Conservation (phyloP, 2,797 vertebrate genomes). For the Cheirogaleus major region DNA sequence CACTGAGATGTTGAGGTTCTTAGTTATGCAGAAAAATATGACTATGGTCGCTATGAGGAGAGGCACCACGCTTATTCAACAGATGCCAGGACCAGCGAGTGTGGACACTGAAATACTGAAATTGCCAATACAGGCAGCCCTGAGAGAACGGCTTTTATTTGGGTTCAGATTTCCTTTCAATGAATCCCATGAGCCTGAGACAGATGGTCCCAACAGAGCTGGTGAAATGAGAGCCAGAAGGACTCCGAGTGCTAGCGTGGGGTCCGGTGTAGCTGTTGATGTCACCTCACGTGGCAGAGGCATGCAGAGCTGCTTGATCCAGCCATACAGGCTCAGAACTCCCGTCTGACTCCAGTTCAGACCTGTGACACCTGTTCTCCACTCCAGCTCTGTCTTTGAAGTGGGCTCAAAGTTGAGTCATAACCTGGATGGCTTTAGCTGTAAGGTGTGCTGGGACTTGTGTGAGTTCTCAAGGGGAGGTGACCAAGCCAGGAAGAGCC, state of each 20-base stretch:
- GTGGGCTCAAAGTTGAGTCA: not conserved
- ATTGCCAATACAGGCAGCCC: not conserved
- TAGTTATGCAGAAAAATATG: not conserved
- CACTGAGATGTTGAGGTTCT: not conserved
- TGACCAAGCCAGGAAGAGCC: not conserved
- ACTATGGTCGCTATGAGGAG: not conserved
- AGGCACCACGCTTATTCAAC: not conserved
- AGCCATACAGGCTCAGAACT: not conserved
- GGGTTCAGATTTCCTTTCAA: not conserved
- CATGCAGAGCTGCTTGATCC: not conserved
- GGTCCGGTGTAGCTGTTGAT: not conserved
- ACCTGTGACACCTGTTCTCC: not conserved
- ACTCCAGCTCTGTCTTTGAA: not conserved
- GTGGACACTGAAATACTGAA: not conserved
- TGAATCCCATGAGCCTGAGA: not conserved
- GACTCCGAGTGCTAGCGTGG: accelerated
- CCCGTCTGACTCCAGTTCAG: not conserved
- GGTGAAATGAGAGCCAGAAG: not conserved
- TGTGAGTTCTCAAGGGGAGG: not conserved
- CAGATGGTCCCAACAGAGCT: not conserved
- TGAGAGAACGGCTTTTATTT: not conserved
- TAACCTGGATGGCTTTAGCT: not conserved
- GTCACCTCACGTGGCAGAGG: not conserved
- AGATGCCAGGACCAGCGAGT: not conserved
- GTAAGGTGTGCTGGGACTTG: not conserved